These are phyloP conservation scores for Galago senegalensis DNA, from an alignment of 2,797 vertebrate genomes.

Conservation along the genomic window DNA sequence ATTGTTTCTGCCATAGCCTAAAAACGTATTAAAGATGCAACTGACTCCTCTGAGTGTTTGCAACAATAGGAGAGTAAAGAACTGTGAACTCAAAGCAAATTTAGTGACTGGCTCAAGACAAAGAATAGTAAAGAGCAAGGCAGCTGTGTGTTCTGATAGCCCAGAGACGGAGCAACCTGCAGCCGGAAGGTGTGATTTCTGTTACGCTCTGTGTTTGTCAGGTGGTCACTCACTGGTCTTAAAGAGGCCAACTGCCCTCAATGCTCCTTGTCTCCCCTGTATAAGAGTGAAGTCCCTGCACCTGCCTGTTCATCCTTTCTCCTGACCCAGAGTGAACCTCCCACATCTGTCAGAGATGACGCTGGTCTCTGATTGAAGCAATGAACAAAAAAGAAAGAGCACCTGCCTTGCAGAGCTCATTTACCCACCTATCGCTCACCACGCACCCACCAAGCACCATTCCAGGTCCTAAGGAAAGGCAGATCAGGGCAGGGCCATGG, in stretches of 20 bases:
- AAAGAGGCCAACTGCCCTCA: neutral
- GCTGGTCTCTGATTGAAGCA: neutral
- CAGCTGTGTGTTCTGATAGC: neutral
- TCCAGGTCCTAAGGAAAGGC: neutral
- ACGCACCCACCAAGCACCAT: neutral
- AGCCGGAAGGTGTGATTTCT: conserved; percentile 14
- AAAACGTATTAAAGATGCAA: conserved; percentile 47
- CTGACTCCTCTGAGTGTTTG: neutral
- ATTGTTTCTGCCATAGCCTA: conserved; percentile 12
- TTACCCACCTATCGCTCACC: neutral
- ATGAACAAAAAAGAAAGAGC: neutral
- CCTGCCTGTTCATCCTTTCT: neutral
- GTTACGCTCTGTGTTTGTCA: neutral
- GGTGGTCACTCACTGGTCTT: neutral
- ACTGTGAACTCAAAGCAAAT: conserved; percentile 28
- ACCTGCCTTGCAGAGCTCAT: neutral
- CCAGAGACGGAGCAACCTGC: neutral
- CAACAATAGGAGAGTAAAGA: conserved; percentile 40
- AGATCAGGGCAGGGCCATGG: neutral
- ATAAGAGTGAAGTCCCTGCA: neutral
- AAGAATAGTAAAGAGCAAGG: neutral
- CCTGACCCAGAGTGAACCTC: neutral
- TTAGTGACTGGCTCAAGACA: neutral
- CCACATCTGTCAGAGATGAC: neutral
- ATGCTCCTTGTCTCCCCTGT: neutral